Conservation (phyloP, 1,140 invertebrate genomes). For the Andricus grossulariae region DNA sequence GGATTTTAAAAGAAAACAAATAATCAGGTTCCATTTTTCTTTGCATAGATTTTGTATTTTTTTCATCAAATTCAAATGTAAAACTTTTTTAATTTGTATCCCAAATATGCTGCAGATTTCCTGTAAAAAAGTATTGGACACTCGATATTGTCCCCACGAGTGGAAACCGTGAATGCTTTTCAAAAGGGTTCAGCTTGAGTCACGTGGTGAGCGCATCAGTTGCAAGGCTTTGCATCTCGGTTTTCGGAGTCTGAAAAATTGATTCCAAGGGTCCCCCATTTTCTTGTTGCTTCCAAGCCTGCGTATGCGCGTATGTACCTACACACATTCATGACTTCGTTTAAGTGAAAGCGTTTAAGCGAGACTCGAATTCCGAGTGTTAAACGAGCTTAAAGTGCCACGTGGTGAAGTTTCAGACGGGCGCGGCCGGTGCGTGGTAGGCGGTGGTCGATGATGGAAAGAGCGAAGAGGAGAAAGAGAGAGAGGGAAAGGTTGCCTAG, state of each 20-base stretch:
- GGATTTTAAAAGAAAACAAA: too few species aligned
- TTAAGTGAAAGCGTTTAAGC: slow-evolving; percentile 33
- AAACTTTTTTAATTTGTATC: too few species aligned
- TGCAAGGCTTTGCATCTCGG: neutral
- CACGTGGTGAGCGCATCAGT: neutral
- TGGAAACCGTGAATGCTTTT: neutral
- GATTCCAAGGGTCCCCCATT: slow-evolving; percentile 4
- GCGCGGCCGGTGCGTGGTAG: slow-evolving; percentile 49
- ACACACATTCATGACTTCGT: neutral
- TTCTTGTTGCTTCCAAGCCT: slow-evolving; percentile 10
- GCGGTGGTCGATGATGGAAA: slow-evolving; percentile 55
- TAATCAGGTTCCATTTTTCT: too few species aligned
- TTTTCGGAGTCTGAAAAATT: neutral
- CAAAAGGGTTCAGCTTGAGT: neutral
- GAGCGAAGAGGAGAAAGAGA: slow-evolving; percentile 37
- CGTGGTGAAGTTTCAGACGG: slow-evolving; percentile 49
- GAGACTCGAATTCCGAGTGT: slow-evolving; percentile 43
- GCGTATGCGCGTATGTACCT: too few species aligned
- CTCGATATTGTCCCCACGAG: neutral
- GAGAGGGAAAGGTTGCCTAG: slow-evolving; percentile 59
- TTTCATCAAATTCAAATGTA: too few species aligned
- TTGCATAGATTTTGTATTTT: too few species aligned
- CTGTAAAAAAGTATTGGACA: too few species aligned
- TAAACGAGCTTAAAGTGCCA: slow-evolving; percentile 40
- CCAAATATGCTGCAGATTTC: too few species aligned